phyloP scores from a whole-genome alignment of 2,888 invertebrate species.

The Diploptera punctata region DNA sequence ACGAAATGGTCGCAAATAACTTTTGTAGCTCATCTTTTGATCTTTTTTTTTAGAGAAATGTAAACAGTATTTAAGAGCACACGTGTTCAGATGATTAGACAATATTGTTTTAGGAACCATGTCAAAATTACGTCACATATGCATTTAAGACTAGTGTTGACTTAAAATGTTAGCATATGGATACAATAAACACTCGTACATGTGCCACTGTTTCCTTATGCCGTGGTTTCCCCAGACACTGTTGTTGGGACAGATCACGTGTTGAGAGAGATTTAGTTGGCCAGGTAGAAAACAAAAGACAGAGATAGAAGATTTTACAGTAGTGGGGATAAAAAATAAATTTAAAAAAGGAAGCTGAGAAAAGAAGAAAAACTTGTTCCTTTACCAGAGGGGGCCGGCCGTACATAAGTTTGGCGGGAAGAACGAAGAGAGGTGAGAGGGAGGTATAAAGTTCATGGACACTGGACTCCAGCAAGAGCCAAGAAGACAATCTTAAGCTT shows the following conservation, averaged over 20 bases:
- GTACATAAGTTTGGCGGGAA: slow-evolving; percentile 15
- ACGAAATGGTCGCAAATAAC: too few relatives aligned
- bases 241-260: background rate
- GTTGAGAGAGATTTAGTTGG: background rate
- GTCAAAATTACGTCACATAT: too few relatives aligned
- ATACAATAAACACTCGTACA: too few relatives aligned
- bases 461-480: background rate
- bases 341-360: background rate
- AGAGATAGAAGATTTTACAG: too few relatives aligned
- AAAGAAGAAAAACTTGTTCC: slow-evolving; percentile 10
- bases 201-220: too few relatives aligned
- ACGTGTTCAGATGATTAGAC: too few relatives aligned
- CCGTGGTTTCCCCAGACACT: background rate
- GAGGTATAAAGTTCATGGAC: slow-evolving; percentile 21
- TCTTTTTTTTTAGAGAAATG: too few relatives aligned
- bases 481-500: background rate
- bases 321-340: slow-evolving; percentile 7
- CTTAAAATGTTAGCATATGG: too few relatives aligned
- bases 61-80: too few relatives aligned
- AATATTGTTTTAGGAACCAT: too few relatives aligned
- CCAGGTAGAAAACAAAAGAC: background rate
- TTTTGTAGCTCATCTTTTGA: too few relatives aligned
- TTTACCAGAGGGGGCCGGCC: slow-evolving; percentile 10
- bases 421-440: background rate
- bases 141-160: too few relatives aligned